A percentile compares a stretch with the other conserved stretches of the same genome.
phyloP scores from a whole-genome alignment of 2,797 vertebrate species.

The Coranthus polyacanthus region DNA sequence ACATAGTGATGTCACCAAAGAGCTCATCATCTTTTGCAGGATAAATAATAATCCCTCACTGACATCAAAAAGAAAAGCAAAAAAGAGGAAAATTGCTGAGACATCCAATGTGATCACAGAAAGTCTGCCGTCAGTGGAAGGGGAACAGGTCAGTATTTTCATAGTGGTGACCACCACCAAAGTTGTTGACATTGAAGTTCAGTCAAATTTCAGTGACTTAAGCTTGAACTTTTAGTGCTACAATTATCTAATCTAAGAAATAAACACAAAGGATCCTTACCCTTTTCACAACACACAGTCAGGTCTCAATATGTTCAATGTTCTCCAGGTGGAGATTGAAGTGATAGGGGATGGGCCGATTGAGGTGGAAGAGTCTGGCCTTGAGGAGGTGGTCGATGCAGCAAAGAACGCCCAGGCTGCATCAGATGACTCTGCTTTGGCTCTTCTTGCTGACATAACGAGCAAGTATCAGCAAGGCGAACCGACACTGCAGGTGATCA shows the following conservation, averaged over 20 bases:
- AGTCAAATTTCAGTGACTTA: background rate
- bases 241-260: background rate
- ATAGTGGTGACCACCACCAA: background rate
- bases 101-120: slow-evolving; percentile 96
- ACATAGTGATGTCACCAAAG: no score
- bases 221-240: background rate
- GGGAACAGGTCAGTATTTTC: slow-evolving; percentile 86
- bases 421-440: slow-evolving; percentile 95
- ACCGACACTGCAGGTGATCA: slow-evolving; percentile 84
- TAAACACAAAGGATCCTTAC: background rate
- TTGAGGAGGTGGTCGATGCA: slow-evolving; percentile 92
- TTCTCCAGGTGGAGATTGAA: slow-evolving; percentile 89
- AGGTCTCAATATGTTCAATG: slow-evolving; percentile 21
- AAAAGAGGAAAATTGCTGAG: slow-evolving; percentile 96
- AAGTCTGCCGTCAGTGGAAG: slow-evolving; percentile 90
- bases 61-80: slow-evolving; percentile 83
- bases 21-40: slow-evolving; percentile 62
- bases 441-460: slow-evolving; percentile 96
- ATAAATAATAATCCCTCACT: slow-evolving; percentile 84
- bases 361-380: slow-evolving; percentile 88
- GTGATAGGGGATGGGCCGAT: slow-evolving; percentile 90
- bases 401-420: slow-evolving; percentile 88
- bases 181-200: background rate
- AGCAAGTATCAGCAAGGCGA: slow-evolving; percentile 97
- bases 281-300: background rate